These are phyloP conservation scores for Hydra vulgaris DNA, from an alignment of 30 jellyfish, hydroid and myxozoan genomes.

Conservation along the genomic window DNA sequence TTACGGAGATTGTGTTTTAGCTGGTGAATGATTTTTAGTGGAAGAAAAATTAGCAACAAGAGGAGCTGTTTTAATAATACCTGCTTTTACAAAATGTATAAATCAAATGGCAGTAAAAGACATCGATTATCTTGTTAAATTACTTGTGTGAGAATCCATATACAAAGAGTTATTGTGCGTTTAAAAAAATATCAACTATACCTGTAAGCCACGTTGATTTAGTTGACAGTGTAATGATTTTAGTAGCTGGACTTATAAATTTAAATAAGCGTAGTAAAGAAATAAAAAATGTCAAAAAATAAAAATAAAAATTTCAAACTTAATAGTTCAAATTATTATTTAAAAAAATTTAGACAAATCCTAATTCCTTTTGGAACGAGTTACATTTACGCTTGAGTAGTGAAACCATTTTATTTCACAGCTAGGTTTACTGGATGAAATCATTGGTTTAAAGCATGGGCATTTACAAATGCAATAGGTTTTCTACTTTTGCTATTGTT, in stretches of 20 bases:
- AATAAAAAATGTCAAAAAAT: neutral
- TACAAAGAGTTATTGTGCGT: slow-evolving; percentile 49
- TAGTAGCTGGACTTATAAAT: slow-evolving; percentile 31
- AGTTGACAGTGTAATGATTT: slow-evolving; percentile 30
- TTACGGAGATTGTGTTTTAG: no score
- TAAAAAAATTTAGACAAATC: no score
- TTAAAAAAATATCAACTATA: slow-evolving; percentile 16
- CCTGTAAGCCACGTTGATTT: slow-evolving; percentile 46
- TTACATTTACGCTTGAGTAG: no score
- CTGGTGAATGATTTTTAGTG: no score
- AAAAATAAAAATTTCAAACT: neutral
- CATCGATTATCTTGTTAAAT: slow-evolving; percentile 28
- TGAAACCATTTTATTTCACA: no score
- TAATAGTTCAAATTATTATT: no score
- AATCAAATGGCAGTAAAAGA: no score
- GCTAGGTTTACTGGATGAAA: no score
- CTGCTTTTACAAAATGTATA: slow-evolving; percentile 58
- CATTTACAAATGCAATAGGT: neutral
- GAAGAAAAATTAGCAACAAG: no score
- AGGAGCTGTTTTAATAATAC: slow-evolving; percentile 35
- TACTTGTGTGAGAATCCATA: slow-evolving; percentile 56
- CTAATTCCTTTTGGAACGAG: no score
- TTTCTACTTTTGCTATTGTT: neutral
- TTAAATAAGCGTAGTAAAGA: slow-evolving; percentile 28
- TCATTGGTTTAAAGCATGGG: neutral